These are phyloP conservation scores for Argyrosomus japonicus DNA, from an alignment of 2,113 vertebrate genomes.

Conservation along the genomic window DNA sequence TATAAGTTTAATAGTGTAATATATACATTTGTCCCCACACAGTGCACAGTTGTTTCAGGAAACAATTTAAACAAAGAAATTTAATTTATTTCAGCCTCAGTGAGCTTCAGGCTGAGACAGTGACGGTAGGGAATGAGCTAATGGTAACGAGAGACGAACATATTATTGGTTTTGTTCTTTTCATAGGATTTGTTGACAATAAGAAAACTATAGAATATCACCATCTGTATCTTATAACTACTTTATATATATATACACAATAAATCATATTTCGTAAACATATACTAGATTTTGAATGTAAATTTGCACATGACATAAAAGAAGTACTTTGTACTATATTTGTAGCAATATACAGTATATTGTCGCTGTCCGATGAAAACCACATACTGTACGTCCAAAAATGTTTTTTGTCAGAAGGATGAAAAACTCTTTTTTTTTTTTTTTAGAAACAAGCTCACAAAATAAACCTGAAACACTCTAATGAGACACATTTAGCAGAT, in stretches of 20 bases:
- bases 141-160: slow-evolving; percentile 8
- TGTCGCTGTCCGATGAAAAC: neutral
- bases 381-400: too few species aligned
- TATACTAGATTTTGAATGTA: too few species aligned
- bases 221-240: neutral
- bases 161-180: neutral
- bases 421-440: too few species aligned
- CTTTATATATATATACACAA: neutral
- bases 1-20: too few species aligned
- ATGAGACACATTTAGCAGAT: too few species aligned
- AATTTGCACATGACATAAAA: too few species aligned
- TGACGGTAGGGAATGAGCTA: too few species aligned
- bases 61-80: too few species aligned
- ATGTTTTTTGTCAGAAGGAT: too few species aligned
- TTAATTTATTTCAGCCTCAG: neutral
- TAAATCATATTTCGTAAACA: neutral
- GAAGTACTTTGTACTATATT: neutral
- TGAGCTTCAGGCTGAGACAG: neutral
- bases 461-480: too few species aligned
- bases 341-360: neutral
- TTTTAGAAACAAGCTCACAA: too few species aligned
- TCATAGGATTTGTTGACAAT: neutral
- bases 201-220: neutral
- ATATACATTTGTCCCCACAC: neutral
- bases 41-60: neutral